Base-by-base conservation (phyloP, 2,797 vertebrate species). In the Dendrocincla fuliginosa region DNA sequence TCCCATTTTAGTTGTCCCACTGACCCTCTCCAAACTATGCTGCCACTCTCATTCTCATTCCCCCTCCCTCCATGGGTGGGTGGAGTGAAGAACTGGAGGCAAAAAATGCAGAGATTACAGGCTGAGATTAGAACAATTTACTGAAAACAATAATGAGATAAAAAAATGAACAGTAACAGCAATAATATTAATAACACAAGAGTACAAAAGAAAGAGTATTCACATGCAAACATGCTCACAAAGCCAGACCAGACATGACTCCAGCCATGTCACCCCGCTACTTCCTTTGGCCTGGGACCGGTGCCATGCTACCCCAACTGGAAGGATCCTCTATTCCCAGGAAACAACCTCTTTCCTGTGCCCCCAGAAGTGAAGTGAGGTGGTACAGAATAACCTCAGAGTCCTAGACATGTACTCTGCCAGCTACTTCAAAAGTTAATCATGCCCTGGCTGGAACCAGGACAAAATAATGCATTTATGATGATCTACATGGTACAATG, bases 191-290 rank as follows among this genome's bases (percentile, higher is more conserved):
- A 12, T n/a, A n/a, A 9, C 10, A 12, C 20, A 44, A n/a, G 10
- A 12, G 19, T 32, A n/a, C 9, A 33, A 53, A 53, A 55, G 13
- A 55, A 27, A 20, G 22, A 24, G 4, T 10, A 55, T 42, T 37
- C 13, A 37, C 13, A 12, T 24, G 7, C 7, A 35, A 89, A 49
- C 52, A 55, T 28, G 3, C 18, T 42, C 41, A 7, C 10, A 11
- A 19, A 50, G 25, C 5, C 15, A 19, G 15, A 35, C 20, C 4
- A 1, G 5, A 35, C 4, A 8, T 3, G 30, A 13, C 5, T 0
- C 1, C 3, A 55, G 32, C 6, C 39, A 4, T 5, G 6, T 3
- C 10, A 35, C 5, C 18, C 49, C 3, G 2, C 15, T 12, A 5
- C 10, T 42, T 4, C 27, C 23, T 55, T 23, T 17, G 23, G 27